Conservation (phyloP, 2,888 invertebrate species). For the Drosophila monieri region DNA sequence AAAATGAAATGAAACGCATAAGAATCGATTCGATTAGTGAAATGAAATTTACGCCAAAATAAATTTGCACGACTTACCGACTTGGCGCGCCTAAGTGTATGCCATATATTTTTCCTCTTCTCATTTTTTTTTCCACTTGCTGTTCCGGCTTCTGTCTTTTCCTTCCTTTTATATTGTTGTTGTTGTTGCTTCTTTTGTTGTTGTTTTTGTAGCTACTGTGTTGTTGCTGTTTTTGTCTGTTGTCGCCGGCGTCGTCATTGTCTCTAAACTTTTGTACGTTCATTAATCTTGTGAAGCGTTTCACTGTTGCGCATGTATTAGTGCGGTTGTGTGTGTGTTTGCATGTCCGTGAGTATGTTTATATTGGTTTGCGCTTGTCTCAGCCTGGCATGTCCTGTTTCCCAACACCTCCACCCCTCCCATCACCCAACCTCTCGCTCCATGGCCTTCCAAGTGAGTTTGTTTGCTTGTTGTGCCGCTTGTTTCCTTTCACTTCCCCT, state of each 20-base stretch:
- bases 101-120: slow-evolving; percentile 46
- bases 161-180: slow-evolving; percentile 9
- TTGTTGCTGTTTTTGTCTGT: slow-evolving; percentile 33
- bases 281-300: slow-evolving; percentile 78
- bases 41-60: slow-evolving; percentile 79
- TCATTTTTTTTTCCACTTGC: slow-evolving; percentile 21
- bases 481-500: slow-evolving; percentile 46
- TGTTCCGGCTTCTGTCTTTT: slow-evolving; percentile 7
- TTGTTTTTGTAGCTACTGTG: slow-evolving; percentile 25
- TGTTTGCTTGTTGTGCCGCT: slow-evolving; percentile 45
- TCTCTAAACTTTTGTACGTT: slow-evolving; percentile 79
- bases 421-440: neutral
- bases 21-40: slow-evolving; percentile 78
- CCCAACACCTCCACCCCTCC: neutral
- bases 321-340: slow-evolving; percentile 33
- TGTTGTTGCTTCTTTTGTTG: slow-evolving; percentile 40
- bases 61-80: slow-evolving; percentile 73
- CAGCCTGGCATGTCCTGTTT: slow-evolving; percentile 43
- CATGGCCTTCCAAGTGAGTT: slow-evolving; percentile 31
- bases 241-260: slow-evolving; percentile 71
- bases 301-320: slow-evolving; percentile 55
- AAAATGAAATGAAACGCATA: slow-evolving; percentile 75
- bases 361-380: slow-evolving; percentile 51
- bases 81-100: slow-evolving; percentile 67
- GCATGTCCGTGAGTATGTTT: slow-evolving; percentile 29